Evolutionary conservation across 2,888 invertebrate genomes (phyloP), one percentile per base, ranked within the genome.

Genomic region (Dinocampus coccinellae): DNA sequence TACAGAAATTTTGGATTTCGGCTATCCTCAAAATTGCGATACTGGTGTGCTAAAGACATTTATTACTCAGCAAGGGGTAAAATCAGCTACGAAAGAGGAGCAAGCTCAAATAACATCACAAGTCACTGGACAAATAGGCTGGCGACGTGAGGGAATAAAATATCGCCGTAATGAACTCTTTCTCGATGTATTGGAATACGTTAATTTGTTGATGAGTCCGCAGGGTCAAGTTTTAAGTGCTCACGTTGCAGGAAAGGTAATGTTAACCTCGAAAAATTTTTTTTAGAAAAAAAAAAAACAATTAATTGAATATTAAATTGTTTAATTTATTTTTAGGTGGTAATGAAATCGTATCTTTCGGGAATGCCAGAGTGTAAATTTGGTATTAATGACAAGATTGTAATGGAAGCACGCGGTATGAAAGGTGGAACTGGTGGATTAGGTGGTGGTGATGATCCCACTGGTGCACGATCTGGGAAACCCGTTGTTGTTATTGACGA

Each of bases 301-400:
- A 20, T 16, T 11, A 98, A 98, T 42, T n/a, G 42, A 97, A 97
- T 86, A 47, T 72, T 39, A 22, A 62, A 68, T 22, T 22, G 7
- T 10, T 22, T 42, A 42, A 42, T 73, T 64, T 72, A 64, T 6
- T 16, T 61, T 72, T 33, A 87, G 87, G 98, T 99, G 68, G 97
- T 99, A 42, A 99, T 99, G 99, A 99, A 99, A 90, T 98, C 98
- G 0, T 99, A 99, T 88, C 90, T 99, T 73, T 98, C 98, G 26
- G 99, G 99, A 36, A 99, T 99, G 99, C 99, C 99, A 0, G 99
- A 99, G 88, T 99, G 99, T 90, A 99, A 99, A 90, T 99, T 96
- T 88, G 99, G 99, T 16, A 99, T 99, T 84, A 99, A 99, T 84
- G 99, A 99, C 88, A 99, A 99, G 89, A 96, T 99, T 72, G 96